A percentile compares a stretch with the other conserved stretches of the same genome.
These are phyloP conservation scores for Thyatira batis DNA, from an alignment of 2,888 invertebrate species.

Conservation along the genomic window DNA sequence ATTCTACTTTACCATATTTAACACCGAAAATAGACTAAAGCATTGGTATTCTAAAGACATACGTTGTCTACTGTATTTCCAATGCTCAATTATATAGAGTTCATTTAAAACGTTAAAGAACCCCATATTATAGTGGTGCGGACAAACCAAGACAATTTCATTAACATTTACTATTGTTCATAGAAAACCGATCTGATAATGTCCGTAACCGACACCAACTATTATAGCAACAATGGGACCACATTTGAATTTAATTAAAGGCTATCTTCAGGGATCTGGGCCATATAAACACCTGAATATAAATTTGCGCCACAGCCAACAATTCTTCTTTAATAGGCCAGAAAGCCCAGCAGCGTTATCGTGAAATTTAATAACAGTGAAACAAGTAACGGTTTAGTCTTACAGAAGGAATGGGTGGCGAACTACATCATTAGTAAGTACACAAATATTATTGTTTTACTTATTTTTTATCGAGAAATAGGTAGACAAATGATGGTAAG, in stretches of 20 bases:
- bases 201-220: conserved; percentile 18
- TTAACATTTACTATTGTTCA: neutral
- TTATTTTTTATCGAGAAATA: no score
- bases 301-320: conserved; percentile 56
- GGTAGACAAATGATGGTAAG: no score
- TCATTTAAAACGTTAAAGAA: no score
- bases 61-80: no score
- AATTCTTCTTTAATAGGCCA: conserved; percentile 63
- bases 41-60: no score
- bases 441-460: conserved; percentile 14
- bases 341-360: conserved; percentile 52
- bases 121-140: no score
- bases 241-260: conserved; percentile 59
- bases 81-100: no score
- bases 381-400: conserved; percentile 40
- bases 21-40: no score
- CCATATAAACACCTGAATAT: conserved; percentile 48
- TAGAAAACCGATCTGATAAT: conserved; percentile 19
- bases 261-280: conserved; percentile 44
- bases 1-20: no score
- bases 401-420: conserved; percentile 17
- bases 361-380: conserved; percentile 64
- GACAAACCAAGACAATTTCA: neutral
- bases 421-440: conserved; percentile 6
- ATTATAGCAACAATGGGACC: conserved; percentile 16